Evolutionary conservation across 1,140 invertebrate genomes (phyloP).

Genomic region (Aphis craccivora): DNA sequence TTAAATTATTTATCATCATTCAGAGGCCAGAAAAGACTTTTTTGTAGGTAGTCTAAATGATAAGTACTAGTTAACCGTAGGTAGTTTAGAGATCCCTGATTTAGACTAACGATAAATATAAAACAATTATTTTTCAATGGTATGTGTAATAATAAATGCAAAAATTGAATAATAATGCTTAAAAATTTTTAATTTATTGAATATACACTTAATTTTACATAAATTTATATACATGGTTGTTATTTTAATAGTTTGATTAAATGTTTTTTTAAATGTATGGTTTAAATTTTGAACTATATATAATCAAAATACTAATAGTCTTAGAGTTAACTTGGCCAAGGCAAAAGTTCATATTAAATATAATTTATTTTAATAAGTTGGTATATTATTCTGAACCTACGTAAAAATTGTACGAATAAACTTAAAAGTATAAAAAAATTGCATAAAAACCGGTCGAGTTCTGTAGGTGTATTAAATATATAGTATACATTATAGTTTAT

Average conservation of each 20-base stretch:
- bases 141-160: neutral
- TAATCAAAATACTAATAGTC: neutral
- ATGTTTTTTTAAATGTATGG: neutral
- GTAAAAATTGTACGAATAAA: neutral
- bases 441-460: constrained; percentile 22
- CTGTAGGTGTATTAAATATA: neutral
- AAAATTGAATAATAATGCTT: neutral
- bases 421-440: neutral
- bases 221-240: neutral
- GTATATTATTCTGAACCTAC: neutral
- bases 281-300: neutral
- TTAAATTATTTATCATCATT: no score
- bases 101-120: neutral
- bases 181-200: neutral
- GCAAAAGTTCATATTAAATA: constrained; percentile 14
- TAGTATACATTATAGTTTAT: neutral
- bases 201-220: neutral
- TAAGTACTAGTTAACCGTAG: no score
- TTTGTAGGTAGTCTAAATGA: no score
- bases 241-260: neutral
- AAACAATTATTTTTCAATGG: neutral
- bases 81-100: no score
- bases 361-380: neutral
- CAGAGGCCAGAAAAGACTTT: no score
- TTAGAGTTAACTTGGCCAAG: neutral